Base-by-base conservation (phyloP, 2,113 vertebrate species). In the Cryptoleucopteryx plumbea region DNA sequence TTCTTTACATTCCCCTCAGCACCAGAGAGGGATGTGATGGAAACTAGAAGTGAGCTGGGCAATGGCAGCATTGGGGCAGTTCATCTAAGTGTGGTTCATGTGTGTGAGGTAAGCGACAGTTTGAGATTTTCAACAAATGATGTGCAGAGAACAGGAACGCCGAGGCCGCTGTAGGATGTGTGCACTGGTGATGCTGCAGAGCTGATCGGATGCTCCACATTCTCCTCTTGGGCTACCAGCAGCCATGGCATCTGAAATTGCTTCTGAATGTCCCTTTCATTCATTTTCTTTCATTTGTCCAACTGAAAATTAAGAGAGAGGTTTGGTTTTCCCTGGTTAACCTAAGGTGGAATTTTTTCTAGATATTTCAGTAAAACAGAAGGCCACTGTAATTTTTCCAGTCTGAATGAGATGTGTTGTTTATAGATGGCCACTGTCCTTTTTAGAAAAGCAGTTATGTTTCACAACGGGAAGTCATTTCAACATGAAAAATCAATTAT, bases 121-220 rank as follows among this genome's bases (percentile, higher is more conserved):
- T 45, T 59, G 65, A 81, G 77, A n/a, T 88, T 92, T 92, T 80
- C 56, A 72, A 20, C 27, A 52, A 62, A 21, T 27, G 70, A n/a
- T 0, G 4, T 43, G 53, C 58, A 23, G 77, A 22, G 36, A 72
- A 26, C 52, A 43, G 75, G 36, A 58, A 53, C 1, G 2, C 38
- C 0, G 0, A 38, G 67, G 36, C 32, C 1, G 1, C 58, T 22
- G 53, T 5, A 19, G 40, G 71, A 50, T 3, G 2, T 1, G 1
- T 1, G 16, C 2, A 6, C 82, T 82, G n/a, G 42, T 50, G 72
- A 67, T 70, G 52, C 82, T 86, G 70, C 63, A 48, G 52, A 74
- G 72, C n/a, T 11, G 19, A n/a, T 34, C 0, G 0, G 53, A 10
- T 71, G 31, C 66, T 88, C 55, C 55, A 31, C 2, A 2, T 42